Base-by-base conservation (phyloP, 92 coral and sea anemone genomes). In the Phenganax subtilis region DNA sequence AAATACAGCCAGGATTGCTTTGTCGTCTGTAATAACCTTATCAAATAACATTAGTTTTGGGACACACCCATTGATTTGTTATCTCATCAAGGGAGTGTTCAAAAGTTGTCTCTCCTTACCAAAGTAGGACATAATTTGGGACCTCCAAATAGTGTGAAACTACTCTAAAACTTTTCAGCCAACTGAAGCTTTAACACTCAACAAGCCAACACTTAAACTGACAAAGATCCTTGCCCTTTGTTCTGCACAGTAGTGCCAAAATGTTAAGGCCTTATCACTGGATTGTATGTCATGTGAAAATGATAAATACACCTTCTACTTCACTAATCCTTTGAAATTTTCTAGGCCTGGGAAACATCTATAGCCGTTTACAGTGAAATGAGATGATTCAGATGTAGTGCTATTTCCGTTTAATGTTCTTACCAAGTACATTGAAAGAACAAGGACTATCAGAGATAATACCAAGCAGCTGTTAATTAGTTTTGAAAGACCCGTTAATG, bases 231-330 rank as follows among this genome's bases (percentile, higher is more conserved):
- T 86, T 51, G 82, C 76, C 8, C 82, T 86, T 9, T 51, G 44
- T 6, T 81, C 78, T 5, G 76, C 72, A 64, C 85, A 86, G 55
- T 31, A 85, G 28, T 73, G 85, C 77, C 85, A 86, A 64, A 62
- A 69, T 16, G 56, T 70, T 14, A 1, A 82, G 17, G 85, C 85
- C 0, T 9, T 82, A 58, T 82, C 85, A 0, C 10, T 71, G 25
- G 76, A 82, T 51, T 9, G 52, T 53, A 82, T 82, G 85, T 55
- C 25, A 60, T 54, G 70, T 15, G 44, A 6, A 25, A 69, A 82
- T 53, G 55, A 53, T 60, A 27, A 60, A 52, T 84, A 73, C 30
- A 44, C 14, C n/a, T 84, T 84, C 51, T 61, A 65, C 11, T 57
- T 84, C 51, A 84, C 11, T n/a, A 71, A n/a, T 20, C 51, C 57